These are phyloP conservation scores for Falco naumanni DNA, from an alignment of 2,797 vertebrate genomes.

Conservation along the genomic window DNA sequence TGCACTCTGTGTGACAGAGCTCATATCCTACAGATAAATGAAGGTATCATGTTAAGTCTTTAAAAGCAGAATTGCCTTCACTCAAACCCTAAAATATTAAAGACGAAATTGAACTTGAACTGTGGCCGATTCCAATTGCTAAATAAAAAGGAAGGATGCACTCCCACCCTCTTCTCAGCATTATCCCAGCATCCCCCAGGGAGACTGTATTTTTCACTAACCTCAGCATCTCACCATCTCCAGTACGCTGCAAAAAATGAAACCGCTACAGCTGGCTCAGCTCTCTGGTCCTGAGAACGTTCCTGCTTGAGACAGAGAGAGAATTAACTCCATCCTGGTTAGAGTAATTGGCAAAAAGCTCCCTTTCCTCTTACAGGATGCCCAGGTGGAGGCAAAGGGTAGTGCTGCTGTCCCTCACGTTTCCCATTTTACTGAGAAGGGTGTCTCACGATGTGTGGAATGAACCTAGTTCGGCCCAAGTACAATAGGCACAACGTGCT, in stretches of 20 bases:
- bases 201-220: not conserved
- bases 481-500: accelerated
- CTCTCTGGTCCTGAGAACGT: not conserved
- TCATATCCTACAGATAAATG: not conserved
- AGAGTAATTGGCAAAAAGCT: accelerated
- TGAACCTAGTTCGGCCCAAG: not conserved
- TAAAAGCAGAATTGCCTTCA: not conserved
- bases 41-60: accelerated
- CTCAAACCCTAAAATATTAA: not conserved
- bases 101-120: not conserved
- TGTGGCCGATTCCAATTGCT: not conserved
- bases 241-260: not conserved
- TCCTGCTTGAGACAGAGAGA: not conserved
- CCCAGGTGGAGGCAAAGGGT: not conserved
- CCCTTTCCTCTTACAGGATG: not conserved
- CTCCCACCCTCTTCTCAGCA: not conserved
- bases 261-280: not conserved
- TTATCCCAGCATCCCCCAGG: not conserved
- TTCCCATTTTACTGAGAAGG: not conserved
- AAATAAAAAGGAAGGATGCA: not conserved
- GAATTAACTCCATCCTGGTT: not conserved
- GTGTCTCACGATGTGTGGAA: not conserved
- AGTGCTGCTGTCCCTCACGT: not conserved
- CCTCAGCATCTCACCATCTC: not conserved
- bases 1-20: not conserved